Conservation (phyloP, 2,113 vertebrate genomes). For the Psittacula cyanocephala region DNA sequence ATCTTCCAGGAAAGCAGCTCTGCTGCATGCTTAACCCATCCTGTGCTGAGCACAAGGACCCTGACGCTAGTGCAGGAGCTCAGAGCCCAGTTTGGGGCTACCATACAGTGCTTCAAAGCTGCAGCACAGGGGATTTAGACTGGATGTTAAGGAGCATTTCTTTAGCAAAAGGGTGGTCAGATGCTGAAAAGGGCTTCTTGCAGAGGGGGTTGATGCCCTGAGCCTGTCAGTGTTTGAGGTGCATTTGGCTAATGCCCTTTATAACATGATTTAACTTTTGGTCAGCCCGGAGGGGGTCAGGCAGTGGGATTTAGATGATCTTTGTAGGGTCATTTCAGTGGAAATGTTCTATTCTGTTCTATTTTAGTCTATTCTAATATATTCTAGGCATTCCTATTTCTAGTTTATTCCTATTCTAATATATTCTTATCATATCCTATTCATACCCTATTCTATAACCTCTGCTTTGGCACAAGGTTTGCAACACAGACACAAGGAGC, state of each 20-base stretch:
- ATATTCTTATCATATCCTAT: background rate
- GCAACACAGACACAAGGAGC: fast-evolving
- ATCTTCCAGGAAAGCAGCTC: background rate
- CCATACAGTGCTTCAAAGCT: background rate
- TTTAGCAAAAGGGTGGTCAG: background rate
- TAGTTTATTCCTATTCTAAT: too few species aligned
- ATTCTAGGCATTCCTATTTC: background rate
- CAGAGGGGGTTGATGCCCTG: background rate
- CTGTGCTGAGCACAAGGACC: fast-evolving
- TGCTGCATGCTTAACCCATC: background rate
- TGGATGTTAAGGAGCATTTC: background rate
- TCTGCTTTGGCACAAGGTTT: background rate
- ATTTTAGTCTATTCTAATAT: background rate
- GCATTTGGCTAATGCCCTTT: background rate
- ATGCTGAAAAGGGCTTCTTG: background rate
- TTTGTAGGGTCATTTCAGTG: background rate
- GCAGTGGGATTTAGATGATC: background rate
- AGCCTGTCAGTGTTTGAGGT: background rate
- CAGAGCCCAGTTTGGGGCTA: background rate
- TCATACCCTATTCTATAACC: background rate
- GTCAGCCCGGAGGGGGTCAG: background rate
- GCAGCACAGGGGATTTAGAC: fast-evolving
- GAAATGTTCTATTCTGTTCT: background rate
- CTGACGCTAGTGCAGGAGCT: background rate
- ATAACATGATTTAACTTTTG: background rate